Base-by-base conservation (phyloP, 2,797 vertebrate species). In the Cephalopachus bancanus region DNA sequence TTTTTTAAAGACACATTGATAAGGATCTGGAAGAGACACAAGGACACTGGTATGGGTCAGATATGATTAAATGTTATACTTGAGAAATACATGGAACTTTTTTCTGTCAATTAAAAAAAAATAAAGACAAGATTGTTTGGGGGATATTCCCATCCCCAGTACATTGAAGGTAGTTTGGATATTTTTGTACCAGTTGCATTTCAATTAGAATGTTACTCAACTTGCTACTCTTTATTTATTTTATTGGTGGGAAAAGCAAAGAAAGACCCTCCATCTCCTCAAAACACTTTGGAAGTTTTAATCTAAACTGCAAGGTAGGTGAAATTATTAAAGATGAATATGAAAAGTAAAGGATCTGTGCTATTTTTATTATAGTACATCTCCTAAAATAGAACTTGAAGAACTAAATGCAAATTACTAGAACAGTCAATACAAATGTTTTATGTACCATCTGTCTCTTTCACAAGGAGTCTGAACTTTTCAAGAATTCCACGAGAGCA, bases 131-230 rank as follows among this genome's bases (percentile, higher is more conserved):
- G 51, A 65, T 28, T 78, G 98, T 28, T 99, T 99, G 89, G 99
- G 99, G 92, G 99, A 99, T 0, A 99, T 99, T 96, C 99, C 98
- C 0, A 97, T 99, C 14, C 99, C 99, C 96, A 99, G 99, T 44
- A 44, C 44, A 44, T 44, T 44, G 44, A 4, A 44, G 44, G 44
- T 44, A 44, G 99, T 93, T 98, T 99, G 88, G 99, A 99, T 97
- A 99, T 84, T 99, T 99, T 98, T 99, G 99, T 98, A 99, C 99
- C 99, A 99, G 99, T 94, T 99, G 99, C 95, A 99, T 99, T 97
- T 99, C 99, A 89, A 99, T 99, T 98, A 98, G 99, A 92, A 80
- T 44, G 2, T 65, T 92, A 62, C 4, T 28, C 12, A 71, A 9
- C n/a, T 79, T 22, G 0, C 24, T 69, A 12, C 28, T 96, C 6